These are phyloP conservation scores for Lepidocolaptes lacrymiger DNA, from an alignment of 2,797 vertebrate species.

Conservation along the genomic window DNA sequence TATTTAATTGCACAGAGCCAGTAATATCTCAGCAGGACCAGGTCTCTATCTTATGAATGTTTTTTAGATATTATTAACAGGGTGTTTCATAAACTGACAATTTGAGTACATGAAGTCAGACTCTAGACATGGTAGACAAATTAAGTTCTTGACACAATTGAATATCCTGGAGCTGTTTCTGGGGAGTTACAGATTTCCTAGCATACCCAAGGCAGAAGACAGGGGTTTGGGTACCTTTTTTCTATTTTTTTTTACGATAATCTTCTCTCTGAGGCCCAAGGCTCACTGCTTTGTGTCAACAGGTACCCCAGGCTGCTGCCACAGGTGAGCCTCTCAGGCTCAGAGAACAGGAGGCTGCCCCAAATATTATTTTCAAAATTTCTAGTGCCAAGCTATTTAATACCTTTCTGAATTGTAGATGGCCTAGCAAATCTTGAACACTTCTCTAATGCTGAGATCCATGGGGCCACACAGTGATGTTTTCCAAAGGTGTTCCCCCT, in stretches of 20 bases:
- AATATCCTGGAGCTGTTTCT: background rate
- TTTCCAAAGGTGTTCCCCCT: background rate
- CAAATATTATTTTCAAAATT: background rate
- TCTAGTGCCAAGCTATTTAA: background rate
- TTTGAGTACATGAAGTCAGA: background rate
- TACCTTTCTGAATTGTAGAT: background rate
- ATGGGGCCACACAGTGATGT: background rate
- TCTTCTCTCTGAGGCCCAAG: background rate
- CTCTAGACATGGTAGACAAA: background rate
- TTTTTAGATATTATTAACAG: background rate
- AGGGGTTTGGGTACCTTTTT: background rate
- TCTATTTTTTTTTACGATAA: background rate
- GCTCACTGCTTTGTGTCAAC: background rate
- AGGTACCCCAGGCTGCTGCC: background rate
- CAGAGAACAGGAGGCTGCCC: background rate
- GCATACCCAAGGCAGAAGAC: background rate
- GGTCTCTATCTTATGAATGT: background rate
- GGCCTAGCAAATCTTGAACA: background rate
- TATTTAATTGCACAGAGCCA: background rate
- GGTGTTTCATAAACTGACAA: background rate
- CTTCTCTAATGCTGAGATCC: background rate
- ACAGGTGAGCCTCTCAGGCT: background rate
- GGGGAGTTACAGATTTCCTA: background rate
- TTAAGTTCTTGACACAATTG: background rate
- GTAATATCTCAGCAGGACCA: background rate